Base-by-base conservation (phyloP, 2,797 vertebrate species). In the Pangasius djambal region DNA sequence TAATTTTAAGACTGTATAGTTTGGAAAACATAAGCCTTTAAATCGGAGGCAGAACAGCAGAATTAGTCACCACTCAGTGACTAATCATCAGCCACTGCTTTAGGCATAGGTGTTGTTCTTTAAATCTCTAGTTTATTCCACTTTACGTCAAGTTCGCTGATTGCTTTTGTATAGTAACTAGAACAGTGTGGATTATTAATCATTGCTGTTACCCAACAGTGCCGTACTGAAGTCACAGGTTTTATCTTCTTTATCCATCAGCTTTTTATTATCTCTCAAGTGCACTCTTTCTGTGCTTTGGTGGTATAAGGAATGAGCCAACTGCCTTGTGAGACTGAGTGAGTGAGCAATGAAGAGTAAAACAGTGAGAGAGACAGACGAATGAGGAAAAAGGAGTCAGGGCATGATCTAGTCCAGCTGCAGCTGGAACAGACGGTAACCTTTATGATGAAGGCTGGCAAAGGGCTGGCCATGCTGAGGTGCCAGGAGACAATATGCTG, bases 351-450 rank as follows among this genome's bases (percentile, higher is more conserved):
- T 18, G n/a, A 65, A 72, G 83, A 87, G 57, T 67, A 50, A 44
- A 81, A 40, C 28, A 89, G 85, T 57, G 65, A 75, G 81, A 87
- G n/a, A 88, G 69, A 70, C 69, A 83, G 70, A 85, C 31, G 20
- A 82, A 57, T 81, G 67, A 61, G 69, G 34, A 85, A 85, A 82
- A 89, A 74, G 67, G 72, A 83, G 75, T 67, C 59, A 69, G 77
- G 88, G 59, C 88, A 88, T 86, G 87, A 85, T 91, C 84, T 87
- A 88, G 89, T 89, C 89, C 82, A 91, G 90, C 88, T 91, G 88
- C 91, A 92, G 90, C 89, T 92, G 92, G 92, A 88, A 90, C 67
- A 85, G 87, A 85, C 70, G 69, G 90, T 88, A 89, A 90, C 90
- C 90, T 91, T 88, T 91, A 88, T 85, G 85, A 91, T 83, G 87